Base-by-base conservation (phyloP, 2,888 invertebrate species). In the Oithona nana region DNA sequence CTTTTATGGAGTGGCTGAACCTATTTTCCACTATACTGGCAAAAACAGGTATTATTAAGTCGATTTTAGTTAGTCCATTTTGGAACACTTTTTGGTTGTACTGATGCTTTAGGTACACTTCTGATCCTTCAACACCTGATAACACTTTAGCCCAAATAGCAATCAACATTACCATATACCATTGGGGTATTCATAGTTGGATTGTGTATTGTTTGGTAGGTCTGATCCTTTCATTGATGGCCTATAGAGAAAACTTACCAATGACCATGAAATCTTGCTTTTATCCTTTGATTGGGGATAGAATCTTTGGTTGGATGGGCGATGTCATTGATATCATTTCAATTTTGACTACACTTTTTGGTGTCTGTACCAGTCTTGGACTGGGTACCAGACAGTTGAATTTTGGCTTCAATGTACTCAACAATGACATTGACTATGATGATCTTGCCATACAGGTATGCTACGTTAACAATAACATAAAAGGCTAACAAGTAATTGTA, bases 241-340 rank as follows among this genome's bases (percentile, higher is more conserved):
- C 61, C 20, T 54, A 61, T 6, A 26, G 61, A 13, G 61, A 61
- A 24, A 49, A 49, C 24, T 22, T 61, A 8, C 61, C 61, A 26
- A 61, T 61, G 61, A 61, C 61, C 28, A 51, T 61, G 52, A 61
- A 61, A 30, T 61, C 61, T 16, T 61, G 61, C 22, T 61, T 61
- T 28, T 61, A 61, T 54, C 61, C 61, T 11, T 20, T 61, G 54
- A 54, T 61, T 28, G 54, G 54, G 16, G 54, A 61, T 8, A 52
- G 49, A 22, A 61, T 61, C 4, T 61, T 52, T 30, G 61, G 61
- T 29, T 61, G 61, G 61, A 49, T 50, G 22, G 61, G 61, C 2
- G 61, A 61, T 54, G 6, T 52, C 28, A 54, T 61, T 3, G 61
- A 61, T 54, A 28, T 20, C 11, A 8, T 61, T 30, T 61, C 61